Percentiles rank a stretch among this genome's conserved stretches.
Evolutionary conservation across 1,140 invertebrate genomes (phyloP).

Genomic region (Zelostemma sp.): DNA sequence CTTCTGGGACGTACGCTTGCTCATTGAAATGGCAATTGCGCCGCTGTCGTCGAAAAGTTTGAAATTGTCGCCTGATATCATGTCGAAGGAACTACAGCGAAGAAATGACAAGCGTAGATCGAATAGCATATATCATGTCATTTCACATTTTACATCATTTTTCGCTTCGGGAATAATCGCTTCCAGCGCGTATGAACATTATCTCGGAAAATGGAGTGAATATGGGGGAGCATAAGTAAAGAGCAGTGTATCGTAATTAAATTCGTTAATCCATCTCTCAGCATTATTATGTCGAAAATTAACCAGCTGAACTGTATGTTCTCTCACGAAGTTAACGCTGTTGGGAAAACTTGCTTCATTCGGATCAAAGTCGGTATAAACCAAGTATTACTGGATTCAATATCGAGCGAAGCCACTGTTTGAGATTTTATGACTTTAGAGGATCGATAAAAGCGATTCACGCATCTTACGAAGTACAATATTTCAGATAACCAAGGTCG

Average conservation of each 20-base stretch:
- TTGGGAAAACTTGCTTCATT: neutral
- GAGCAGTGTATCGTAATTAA: neutral
- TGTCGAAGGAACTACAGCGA: neutral
- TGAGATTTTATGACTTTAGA: too few relatives aligned
- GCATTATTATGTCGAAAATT: neutral
- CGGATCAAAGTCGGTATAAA: neutral
- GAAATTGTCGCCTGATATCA: neutral
- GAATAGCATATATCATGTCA: too few relatives aligned
- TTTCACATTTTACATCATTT: too few relatives aligned
- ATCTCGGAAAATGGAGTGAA: neutral
- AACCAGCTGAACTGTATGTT: neutral
- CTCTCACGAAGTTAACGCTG: neutral
- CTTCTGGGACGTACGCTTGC: conserved; percentile 11
- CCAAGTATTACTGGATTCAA: neutral
- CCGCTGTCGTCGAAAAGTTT: conserved; percentile 1
- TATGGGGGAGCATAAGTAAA: conserved; percentile 1
- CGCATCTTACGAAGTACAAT: too few relatives aligned
- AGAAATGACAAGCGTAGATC: conserved; percentile 13
- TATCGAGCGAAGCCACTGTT: neutral
- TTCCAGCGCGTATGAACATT: too few relatives aligned
- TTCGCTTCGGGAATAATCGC: too few relatives aligned
- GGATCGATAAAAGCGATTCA: too few relatives aligned
- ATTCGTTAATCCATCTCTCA: neutral
- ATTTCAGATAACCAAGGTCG: too few relatives aligned
- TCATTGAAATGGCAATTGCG: conserved; percentile 15